A percentile compares a stretch with the other conserved stretches of the same genome.
These are phyloP conservation scores for Troides oblongomaculatus DNA, from an alignment of 2,888 invertebrate species.

Conservation along the genomic window DNA sequence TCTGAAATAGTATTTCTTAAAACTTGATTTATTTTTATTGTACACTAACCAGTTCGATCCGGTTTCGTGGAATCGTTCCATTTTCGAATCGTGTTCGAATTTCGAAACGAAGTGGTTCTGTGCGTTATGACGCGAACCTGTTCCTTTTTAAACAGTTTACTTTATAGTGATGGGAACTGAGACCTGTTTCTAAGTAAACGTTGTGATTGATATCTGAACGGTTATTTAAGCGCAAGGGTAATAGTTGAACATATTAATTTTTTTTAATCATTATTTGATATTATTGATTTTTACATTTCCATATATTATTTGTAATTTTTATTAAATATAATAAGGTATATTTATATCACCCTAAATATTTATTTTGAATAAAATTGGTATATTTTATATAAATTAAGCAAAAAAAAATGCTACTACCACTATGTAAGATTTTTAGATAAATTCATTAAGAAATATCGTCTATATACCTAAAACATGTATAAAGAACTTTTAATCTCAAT, in stretches of 20 bases:
- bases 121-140: background rate
- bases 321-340: no score
- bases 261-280: no score
- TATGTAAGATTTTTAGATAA: no score
- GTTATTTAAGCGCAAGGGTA: background rate
- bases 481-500: background rate
- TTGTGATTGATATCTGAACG: background rate
- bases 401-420: no score
- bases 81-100: conserved; percentile 21
- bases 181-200: conserved; percentile 1
- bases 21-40: conserved; percentile 15
- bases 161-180: conserved; percentile 1
- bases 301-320: no score
- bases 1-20: background rate
- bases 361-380: no score
- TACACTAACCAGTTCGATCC: conserved; percentile 6
- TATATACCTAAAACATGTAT: background rate
- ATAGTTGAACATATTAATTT: background rate
- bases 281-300: no score
- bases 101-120: conserved; percentile 4
- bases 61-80: conserved; percentile 16
- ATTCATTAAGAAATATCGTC: no score
- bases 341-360: no score
- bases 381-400: no score
- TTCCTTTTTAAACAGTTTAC: conserved; percentile 4